These are phyloP conservation scores for Tetropium fuscum DNA, from an alignment of 2,888 invertebrate species.

Conservation along the genomic window DNA sequence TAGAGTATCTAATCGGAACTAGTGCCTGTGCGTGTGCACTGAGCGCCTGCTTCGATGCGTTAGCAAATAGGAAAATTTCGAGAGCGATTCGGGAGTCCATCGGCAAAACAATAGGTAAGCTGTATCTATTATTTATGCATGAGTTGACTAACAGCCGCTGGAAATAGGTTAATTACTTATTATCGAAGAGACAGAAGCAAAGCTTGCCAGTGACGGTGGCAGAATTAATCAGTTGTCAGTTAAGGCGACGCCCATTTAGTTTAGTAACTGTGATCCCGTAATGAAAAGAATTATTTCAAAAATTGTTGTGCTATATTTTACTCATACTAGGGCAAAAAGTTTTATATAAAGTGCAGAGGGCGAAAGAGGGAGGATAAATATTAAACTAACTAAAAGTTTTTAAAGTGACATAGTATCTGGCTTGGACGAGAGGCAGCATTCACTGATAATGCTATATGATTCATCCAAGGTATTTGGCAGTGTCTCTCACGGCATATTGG, in stretches of 20 bases:
- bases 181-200: not conserved
- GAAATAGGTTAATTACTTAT: not conserved
- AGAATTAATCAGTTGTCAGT: too few species aligned
- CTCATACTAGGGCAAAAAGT: too few species aligned
- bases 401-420: too few species aligned
- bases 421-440: too few species aligned
- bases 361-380: too few species aligned
- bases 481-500: too few species aligned
- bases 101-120: constrained; percentile 74
- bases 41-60: constrained; percentile 90
- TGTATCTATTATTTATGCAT: not conserved
- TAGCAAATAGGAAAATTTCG: constrained; percentile 82
- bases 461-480: too few species aligned
- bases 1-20: constrained; percentile 93
- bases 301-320: not conserved
- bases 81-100: constrained; percentile 69
- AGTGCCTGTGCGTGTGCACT: constrained; percentile 95
- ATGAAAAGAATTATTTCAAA: not conserved
- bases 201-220: not conserved
- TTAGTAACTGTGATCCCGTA: too few species aligned
- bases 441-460: too few species aligned
- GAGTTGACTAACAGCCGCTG: not conserved
- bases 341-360: too few species aligned
- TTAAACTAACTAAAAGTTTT: too few species aligned
- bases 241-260: too few species aligned